Base-by-base conservation (phyloP, 2,113 vertebrate genomes). In the Zosterops hypoxanthus region DNA sequence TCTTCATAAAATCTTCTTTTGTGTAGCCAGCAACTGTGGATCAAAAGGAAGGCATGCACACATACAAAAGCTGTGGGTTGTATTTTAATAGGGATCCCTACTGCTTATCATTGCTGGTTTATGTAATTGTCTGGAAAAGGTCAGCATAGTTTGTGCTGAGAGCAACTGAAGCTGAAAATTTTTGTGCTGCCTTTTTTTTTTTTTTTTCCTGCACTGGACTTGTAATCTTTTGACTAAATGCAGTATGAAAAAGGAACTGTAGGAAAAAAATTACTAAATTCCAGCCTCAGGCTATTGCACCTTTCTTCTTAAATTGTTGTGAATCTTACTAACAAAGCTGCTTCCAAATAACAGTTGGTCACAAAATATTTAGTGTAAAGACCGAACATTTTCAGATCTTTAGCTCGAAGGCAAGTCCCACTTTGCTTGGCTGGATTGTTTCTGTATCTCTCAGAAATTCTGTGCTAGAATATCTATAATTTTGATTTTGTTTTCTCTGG, bases 41-140 rank as follows among this genome's bases (percentile, higher is more conserved):
- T 91, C 79, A 86, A 56, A 90, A 85, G 68, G 79, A 77, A 92
- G 78, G 86, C 92, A 92, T 78, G 76, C 86, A 86, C 94, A 82
- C 69, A 86, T 42, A 71, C 68, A 92, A 95, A 94, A 94, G 79
- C 94, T 0, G n/a, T 94, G 95, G 91, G 93, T 81, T 95, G 41
- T 91, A 82, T 91, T 96, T 97, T 95, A 97, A 94, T 94, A 93
- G 82, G 92, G 52, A 94, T 94, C 82, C 94, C 92, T 92, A 94
- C 95, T 88, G 95, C 95, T 97, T 97, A 95, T 97, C 95, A 81
- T 91, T 83, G 57, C 82, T 92, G 82, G 34, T 88, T 95, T 91
- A 88, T 95, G 92, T 95, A 97, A 97, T 95, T 93, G 85, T 94
- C 76, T 96, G 79, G 94, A 97, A 96, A 96, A 97, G 94, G 95